A percentile compares a stretch with the other conserved stretches of the same genome.
phyloP scores from a whole-genome alignment of 2,797 vertebrate genomes.

The Thalassophryne amazonica region DNA sequence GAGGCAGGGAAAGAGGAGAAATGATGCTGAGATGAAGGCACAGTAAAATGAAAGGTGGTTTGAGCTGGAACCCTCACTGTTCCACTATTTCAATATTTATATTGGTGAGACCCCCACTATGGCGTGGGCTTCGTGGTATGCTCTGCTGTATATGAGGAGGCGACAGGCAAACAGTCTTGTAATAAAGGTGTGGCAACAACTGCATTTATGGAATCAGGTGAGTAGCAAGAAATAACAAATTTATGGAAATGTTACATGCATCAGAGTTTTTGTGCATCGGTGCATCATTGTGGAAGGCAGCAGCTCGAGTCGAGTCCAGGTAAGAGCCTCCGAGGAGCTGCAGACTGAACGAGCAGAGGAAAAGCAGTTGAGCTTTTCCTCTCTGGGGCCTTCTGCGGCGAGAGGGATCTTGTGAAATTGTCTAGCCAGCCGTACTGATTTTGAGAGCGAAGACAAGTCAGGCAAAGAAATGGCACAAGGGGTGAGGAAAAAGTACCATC shows the following conservation, averaged over 20 bases:
- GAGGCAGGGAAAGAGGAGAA: slow-evolving; percentile 60
- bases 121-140: slow-evolving; percentile 43
- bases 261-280: slow-evolving; percentile 55
- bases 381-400: slow-evolving; percentile 64
- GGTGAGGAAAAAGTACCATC: slow-evolving; percentile 59
- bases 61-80: slow-evolving; percentile 76
- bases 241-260: slow-evolving; percentile 65
- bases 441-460: slow-evolving; percentile 59
- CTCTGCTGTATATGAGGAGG: slow-evolving; percentile 7
- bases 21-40: slow-evolving; percentile 76
- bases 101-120: slow-evolving; percentile 71
- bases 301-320: slow-evolving; percentile 43
- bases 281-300: slow-evolving; percentile 37
- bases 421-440: slow-evolving; percentile 65
- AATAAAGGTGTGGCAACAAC: slow-evolving; percentile 66
- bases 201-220: slow-evolving; percentile 67
- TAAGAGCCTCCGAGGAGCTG: slow-evolving; percentile 56
- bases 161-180: slow-evolving; percentile 61
- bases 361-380: slow-evolving; percentile 49
- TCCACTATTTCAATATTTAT: slow-evolving; percentile 81
- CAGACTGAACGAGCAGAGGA: slow-evolving; percentile 37
- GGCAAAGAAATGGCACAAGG: slow-evolving; percentile 61
- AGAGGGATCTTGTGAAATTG: slow-evolving; percentile 69
- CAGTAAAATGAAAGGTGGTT: slow-evolving; percentile 77
- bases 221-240: slow-evolving; percentile 72